Conservation (phyloP, 2,888 invertebrate species). For the Plebejus melissa region DNA sequence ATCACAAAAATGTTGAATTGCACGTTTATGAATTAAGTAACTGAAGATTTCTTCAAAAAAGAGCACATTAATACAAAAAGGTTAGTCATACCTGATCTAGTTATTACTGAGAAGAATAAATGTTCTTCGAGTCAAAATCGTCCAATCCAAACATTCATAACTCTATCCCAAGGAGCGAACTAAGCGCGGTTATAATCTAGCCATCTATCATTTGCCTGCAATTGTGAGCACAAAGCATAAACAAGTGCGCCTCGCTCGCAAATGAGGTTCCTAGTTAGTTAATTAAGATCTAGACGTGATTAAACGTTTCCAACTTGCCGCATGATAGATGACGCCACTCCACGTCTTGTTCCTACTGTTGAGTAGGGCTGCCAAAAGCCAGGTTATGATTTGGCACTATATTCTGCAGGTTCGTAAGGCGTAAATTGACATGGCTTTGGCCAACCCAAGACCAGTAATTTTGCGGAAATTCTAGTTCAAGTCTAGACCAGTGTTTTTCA, state of each 20-base stretch:
- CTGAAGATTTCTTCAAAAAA: too few relatives aligned
- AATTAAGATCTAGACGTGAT: slow-evolving; percentile 68
- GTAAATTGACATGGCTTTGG: neutral
- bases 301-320: slow-evolving; percentile 56
- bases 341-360: slow-evolving; percentile 38
- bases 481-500: too few relatives aligned
- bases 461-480: too few relatives aligned
- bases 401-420: neutral
- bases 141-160: neutral
- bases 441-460: neutral
- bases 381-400: neutral
- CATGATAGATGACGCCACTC: slow-evolving; percentile 59
- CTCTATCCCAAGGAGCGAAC: slow-evolving; percentile 2
- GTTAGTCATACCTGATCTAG: too few relatives aligned
- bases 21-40: too few relatives aligned
- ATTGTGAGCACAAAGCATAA: slow-evolving; percentile 23
- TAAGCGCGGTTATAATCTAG: slow-evolving; percentile 9
- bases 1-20: too few relatives aligned
- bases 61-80: too few relatives aligned
- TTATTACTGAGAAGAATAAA: too few relatives aligned
- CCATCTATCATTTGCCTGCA: slow-evolving; percentile 24
- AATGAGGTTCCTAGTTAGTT: slow-evolving; percentile 60
- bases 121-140: neutral
- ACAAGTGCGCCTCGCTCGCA: slow-evolving; percentile 43
- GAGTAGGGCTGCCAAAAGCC: slow-evolving; percentile 30